Base-by-base conservation (phyloP, 2,888 invertebrate genomes). In the Mellilla xanthometata region DNA sequence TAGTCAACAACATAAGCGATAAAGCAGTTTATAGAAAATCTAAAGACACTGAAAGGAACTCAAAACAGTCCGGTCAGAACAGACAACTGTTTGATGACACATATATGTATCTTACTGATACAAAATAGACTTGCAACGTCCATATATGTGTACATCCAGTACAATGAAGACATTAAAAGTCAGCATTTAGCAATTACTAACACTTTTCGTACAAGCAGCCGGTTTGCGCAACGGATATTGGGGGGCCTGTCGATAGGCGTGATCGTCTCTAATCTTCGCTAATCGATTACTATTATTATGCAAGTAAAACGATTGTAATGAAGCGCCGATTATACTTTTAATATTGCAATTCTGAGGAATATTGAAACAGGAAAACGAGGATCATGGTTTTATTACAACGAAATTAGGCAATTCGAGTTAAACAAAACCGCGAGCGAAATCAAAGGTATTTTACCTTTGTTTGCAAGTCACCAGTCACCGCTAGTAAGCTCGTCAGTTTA, bases 261-360 rank as follows among this genome's bases (percentile, higher is more conserved):
- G 55, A 60, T 57, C 53, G 57, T 42, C 38, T 60, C 54, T 62
- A 52, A 46, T 57, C 50, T 54, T 61, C 56, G 58, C 54, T 45
- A 49, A 67, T 63, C 54, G 56, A 64, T 60, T 69, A 64, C 58
- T 49, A 60, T 51, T 44, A 47, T 54, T 54, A 52, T 54, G 52
- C 38, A 52, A 49, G 42, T 58, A 54, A 48, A 67, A 67, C 61
- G 61, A 68, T 66, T 64, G 52, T 55, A 49, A 52, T 54, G 50
- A 56, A 64, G 56, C 57, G 50, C 24, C 15, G 15, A 19, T 19
- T 48, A 50, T 55, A 34, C 44, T 49, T 56, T 54, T 33, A 8
- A 13, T 33, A 34, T 24, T 34, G 45, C 45, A 15, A 29, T 39
- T 29, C 8, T 6, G 24, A 15, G 12, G 8, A 32, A 29, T 24